Conservation (phyloP, 2,797 vertebrate species). For the Prionace glauca region DNA sequence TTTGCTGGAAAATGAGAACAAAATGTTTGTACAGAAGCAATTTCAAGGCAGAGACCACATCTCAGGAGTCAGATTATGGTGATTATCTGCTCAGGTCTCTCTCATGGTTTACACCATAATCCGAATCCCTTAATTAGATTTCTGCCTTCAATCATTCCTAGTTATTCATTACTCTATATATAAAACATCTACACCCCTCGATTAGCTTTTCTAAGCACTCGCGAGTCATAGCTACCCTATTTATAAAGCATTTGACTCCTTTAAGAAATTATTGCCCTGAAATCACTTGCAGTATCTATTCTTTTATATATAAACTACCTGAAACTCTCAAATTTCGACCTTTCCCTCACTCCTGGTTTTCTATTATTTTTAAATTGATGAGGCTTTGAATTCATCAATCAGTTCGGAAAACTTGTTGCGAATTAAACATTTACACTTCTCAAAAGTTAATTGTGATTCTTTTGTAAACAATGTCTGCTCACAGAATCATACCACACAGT, state of each 20-base stretch:
- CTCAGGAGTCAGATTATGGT: background rate
- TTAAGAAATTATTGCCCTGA: background rate
- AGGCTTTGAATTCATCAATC: background rate
- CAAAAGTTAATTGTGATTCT: background rate
- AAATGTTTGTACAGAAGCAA: conserved; percentile 9
- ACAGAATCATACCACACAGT: background rate
- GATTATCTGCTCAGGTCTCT: background rate
- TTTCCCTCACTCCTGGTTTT: background rate
- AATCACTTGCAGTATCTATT: background rate
- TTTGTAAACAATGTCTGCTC: background rate
- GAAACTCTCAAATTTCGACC: background rate
- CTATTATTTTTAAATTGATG: background rate
- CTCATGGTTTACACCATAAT: background rate
- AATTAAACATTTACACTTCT: background rate
- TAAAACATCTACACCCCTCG: background rate
- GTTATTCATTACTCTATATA: background rate
- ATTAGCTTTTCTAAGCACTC: background rate
- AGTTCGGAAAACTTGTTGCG: background rate
- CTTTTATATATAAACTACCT: background rate
- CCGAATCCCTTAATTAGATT: background rate
- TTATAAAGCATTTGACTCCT: background rate
- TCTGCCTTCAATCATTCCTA: background rate
- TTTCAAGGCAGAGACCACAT: background rate
- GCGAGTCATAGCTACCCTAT: background rate
- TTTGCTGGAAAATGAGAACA: background rate